phyloP scores from a whole-genome alignment of 2,113 vertebrate species.

The Oriolus oriolus region DNA sequence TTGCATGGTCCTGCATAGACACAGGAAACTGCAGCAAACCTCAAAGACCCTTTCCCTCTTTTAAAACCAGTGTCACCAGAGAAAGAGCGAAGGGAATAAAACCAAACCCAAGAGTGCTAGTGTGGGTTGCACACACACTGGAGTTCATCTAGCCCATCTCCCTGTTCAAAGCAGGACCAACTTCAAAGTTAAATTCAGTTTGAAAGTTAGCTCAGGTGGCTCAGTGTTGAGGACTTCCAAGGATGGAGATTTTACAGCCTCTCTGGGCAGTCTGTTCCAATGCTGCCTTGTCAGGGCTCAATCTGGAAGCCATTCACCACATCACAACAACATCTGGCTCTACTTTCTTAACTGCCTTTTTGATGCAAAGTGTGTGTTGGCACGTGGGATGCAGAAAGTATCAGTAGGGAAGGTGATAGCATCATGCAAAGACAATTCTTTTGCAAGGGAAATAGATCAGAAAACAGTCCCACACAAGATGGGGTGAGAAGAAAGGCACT shows the following conservation, averaged over 20 bases:
- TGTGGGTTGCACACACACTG: background rate
- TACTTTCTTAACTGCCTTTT: background rate
- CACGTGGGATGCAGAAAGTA: background rate
- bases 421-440: background rate
- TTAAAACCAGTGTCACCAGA: background rate
- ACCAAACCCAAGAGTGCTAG: background rate
- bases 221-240: background rate
- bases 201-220: background rate
- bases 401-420: background rate
- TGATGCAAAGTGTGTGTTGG: background rate
- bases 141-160: background rate
- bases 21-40: background rate
- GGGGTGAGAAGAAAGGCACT: background rate
- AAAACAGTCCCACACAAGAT: background rate
- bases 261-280: background rate
- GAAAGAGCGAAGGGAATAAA: background rate
- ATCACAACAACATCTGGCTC: conserved; percentile 24
- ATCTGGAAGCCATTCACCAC: background rate
- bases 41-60: background rate
- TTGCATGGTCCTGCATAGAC: background rate
- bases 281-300: background rate
- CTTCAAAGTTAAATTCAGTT: background rate
- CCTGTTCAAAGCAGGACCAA: background rate
- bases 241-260: background rate
- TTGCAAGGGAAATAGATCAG: background rate